Evolutionary conservation across 2,113 vertebrate genomes (phyloP), one percentile per base, ranked within the genome.

Genomic region (Climacteris rufus): DNA sequence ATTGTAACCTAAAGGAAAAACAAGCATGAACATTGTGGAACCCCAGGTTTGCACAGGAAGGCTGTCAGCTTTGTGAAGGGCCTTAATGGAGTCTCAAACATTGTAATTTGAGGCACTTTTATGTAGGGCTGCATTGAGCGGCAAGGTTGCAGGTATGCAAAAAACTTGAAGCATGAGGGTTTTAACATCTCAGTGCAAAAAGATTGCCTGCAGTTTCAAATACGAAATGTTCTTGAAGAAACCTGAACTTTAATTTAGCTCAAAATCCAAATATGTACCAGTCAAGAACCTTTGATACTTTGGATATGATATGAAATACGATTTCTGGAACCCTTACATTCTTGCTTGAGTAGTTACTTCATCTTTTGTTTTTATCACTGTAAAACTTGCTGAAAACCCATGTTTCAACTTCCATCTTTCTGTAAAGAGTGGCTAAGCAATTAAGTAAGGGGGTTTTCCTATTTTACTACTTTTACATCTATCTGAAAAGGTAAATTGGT

Each of bases 161-260:
- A 90, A 96, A 75, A 64, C 78, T 31, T 75, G 40, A 83, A 54
- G 65, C 60, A 39, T 79, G 64, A 93, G 68, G 85, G 59, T 96
- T 93, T 90, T 79, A 92, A 78, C 47, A 87, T 91, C 83, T 97
- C 14, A n/a, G 13, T 90, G 88, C 65, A 84, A 63, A 96, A 68
- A 86, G 15, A 27, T 90, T 84, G 59, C 74, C 76, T 59, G 63
- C 25, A 63, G 82, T 89, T 84, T 96, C 87, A 23, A 84, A 94
- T 86, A 53, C 93, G 77, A 96, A 97, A 82, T 81, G 50, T 94
- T 86, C 82, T 93, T 94, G 63, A 93, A 93, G 84, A 94, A 94
- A 96, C 87, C 65, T 71, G 44, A 50, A 9, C 69, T 93, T 93
- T 97, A 82, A 79, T 96, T 95, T 96, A 24, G 60, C 71, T 87